Evolutionary conservation across 2,797 vertebrate species (phyloP), one percentile per base, ranked within the genome.

Genomic region (Myripristis murdjan): DNA sequence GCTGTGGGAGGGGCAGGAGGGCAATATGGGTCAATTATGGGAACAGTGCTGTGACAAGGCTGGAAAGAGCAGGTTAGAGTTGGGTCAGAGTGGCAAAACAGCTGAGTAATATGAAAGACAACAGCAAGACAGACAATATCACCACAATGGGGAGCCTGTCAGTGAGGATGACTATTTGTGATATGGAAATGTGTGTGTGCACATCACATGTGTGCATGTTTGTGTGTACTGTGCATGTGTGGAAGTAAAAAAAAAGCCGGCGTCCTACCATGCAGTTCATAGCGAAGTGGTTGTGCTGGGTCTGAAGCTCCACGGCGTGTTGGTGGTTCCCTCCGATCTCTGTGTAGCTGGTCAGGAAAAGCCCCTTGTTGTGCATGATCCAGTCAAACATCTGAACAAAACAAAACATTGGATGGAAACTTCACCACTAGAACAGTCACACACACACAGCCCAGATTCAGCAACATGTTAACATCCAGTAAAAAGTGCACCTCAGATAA

Each of bases 341-440:
- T 0, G 98, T 99, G 93, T 99, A 99, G 83, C 96, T 97, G 79
- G 97, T 98, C 87, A 99, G 95, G 90, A 99, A 99, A 71, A 99
- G 96, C 67, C 98, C 97, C 93, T 99, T 99, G 94, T 99, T 99
- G 96, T 99, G 98, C 94, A 98, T 97, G 93, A 99, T 99, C 98
- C 98, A 99, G 94, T 99, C 98, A 84, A 99, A 99, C 98, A 99
- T 99, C 98, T 99, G 87, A 78, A n/a, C n/a, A n/a, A 41, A 23
- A 53, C 2, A 3, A 23, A 61, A 35, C 14, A 65, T 47, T 55
- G 24, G 64, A n/a, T 75, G 20, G n/a, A 81, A 31, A 8, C n/a
- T 44, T 24, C 46, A 51, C 49, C 46, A 28, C 14, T 18, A 24
- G 4, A 31, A 31, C 28, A 5, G 28, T 41, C 48, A 51, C 48